phyloP scores from a whole-genome alignment of 1,140 invertebrate genomes.

The Temnothorax longispinosus region DNA sequence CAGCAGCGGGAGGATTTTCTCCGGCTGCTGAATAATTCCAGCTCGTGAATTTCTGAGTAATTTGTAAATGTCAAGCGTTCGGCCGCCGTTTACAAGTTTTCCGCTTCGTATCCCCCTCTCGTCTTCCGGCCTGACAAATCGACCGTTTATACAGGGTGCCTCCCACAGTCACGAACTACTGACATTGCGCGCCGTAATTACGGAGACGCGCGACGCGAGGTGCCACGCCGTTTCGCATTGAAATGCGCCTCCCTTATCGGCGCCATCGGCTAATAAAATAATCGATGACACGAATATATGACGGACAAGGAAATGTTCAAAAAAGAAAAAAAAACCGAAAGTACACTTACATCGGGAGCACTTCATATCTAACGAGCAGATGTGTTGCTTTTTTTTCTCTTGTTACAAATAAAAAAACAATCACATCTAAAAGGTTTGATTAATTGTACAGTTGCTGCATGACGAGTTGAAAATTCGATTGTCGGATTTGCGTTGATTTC shows the following conservation, averaged over 20 bases:
- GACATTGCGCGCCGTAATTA: slow-evolving; percentile 56
- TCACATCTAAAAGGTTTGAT: background rate
- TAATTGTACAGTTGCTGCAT: background rate
- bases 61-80: slow-evolving; percentile 69
- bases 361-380: background rate
- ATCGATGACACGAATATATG: slow-evolving; percentile 40
- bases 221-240: slow-evolving; percentile 25
- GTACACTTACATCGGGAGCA: background rate
- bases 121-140: slow-evolving; percentile 65
- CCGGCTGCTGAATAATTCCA: slow-evolving; percentile 66
- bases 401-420: slow-evolving; percentile 9
- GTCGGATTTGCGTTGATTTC: background rate
- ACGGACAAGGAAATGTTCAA: background rate
- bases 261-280: slow-evolving; percentile 39
- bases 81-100: slow-evolving; percentile 69
- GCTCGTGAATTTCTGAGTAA: slow-evolving; percentile 63
- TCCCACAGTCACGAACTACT: slow-evolving; percentile 56
- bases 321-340: background rate
- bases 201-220: slow-evolving; percentile 22
- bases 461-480: slow-evolving; percentile 11
- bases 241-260: slow-evolving; percentile 40
- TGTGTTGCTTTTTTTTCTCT: background rate
- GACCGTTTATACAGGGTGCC: slow-evolving; percentile 68
- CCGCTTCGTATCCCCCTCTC: slow-evolving; percentile 59
- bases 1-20: slow-evolving; percentile 60